A percentile compares a stretch with the other conserved stretches of the same genome.
These are phyloP conservation scores for Heliconius himera DNA, from an alignment of 1,140 invertebrate genomes.

Conservation along the genomic window DNA sequence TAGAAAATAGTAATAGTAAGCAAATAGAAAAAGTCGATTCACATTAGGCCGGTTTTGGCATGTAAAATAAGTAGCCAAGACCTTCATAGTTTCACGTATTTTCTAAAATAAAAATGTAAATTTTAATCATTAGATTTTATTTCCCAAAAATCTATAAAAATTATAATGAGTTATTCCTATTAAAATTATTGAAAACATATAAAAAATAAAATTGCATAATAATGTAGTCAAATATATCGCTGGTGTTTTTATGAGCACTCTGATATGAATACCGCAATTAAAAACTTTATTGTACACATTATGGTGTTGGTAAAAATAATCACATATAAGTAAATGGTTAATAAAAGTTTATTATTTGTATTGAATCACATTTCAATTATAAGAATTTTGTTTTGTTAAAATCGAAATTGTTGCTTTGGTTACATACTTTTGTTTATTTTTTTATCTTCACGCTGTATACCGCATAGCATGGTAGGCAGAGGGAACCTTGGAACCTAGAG, in stretches of 20 bases:
- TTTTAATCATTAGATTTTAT: not conserved
- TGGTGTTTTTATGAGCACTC: not conserved
- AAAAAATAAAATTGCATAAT: slow-evolving; percentile 12
- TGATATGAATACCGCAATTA: slow-evolving; percentile 12
- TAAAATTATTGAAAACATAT: slow-evolving; percentile 13
- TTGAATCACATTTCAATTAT: too few species aligned
- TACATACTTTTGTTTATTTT: too few species aligned
- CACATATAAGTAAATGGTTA: slow-evolving; percentile 1
- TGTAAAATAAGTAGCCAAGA: not conserved
- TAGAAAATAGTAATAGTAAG: too few species aligned
- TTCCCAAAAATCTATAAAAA: not conserved
- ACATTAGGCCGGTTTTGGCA: not conserved
- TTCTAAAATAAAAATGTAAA: not conserved
- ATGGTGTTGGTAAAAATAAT: slow-evolving; percentile 5
- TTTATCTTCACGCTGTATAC: too few species aligned
- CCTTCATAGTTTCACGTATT: not conserved
- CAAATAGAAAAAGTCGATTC: too few species aligned
- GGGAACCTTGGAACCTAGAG: too few species aligned
- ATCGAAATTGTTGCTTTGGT: too few species aligned
- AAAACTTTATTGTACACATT: slow-evolving; percentile 8
- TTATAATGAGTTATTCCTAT: slow-evolving; percentile 4
- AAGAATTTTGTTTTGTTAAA: too few species aligned
- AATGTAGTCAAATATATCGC: slow-evolving; percentile 2
- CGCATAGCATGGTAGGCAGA: too few species aligned
- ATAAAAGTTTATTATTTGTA: not conserved